phyloP scores from a whole-genome alignment of 2,113 vertebrate species.

The Martes martes region DNA sequence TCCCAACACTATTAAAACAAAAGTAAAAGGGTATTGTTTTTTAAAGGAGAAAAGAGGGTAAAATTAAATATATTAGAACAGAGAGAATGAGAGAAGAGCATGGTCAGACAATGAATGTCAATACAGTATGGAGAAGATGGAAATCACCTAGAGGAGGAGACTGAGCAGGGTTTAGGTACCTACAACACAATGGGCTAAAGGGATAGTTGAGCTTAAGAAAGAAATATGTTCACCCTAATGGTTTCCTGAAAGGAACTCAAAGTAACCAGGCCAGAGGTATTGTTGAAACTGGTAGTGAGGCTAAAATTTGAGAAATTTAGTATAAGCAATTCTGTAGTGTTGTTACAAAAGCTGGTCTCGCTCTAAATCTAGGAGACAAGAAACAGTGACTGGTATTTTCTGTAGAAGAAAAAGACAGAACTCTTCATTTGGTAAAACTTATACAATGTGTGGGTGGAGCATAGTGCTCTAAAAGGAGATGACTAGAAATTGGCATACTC shows the following conservation, averaged over 20 bases:
- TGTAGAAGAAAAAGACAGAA: background rate
- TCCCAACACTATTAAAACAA: background rate
- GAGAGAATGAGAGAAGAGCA: background rate
- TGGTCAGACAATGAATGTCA: background rate
- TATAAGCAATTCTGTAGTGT: background rate
- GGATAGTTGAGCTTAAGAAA: too few relatives aligned
- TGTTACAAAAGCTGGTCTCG: background rate
- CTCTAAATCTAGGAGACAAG: background rate
- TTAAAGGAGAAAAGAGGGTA: background rate
- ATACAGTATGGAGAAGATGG: background rate
- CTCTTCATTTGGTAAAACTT: background rate
- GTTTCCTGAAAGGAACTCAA: background rate
- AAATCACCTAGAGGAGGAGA: background rate
- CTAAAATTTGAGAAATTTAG: background rate
- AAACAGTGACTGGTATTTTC: background rate
- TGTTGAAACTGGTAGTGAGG: background rate
- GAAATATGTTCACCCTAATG: background rate
- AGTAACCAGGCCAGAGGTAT: background rate
- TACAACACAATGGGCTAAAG: background rate
- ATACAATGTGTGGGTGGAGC: background rate
- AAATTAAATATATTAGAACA: background rate
- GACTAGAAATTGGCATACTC: background rate
- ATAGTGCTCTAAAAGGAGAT: background rate
- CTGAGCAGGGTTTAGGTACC: background rate
- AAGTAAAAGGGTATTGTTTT: background rate